Conservation (phyloP, 2,888 invertebrate genomes). For the Beris morrisii region DNA sequence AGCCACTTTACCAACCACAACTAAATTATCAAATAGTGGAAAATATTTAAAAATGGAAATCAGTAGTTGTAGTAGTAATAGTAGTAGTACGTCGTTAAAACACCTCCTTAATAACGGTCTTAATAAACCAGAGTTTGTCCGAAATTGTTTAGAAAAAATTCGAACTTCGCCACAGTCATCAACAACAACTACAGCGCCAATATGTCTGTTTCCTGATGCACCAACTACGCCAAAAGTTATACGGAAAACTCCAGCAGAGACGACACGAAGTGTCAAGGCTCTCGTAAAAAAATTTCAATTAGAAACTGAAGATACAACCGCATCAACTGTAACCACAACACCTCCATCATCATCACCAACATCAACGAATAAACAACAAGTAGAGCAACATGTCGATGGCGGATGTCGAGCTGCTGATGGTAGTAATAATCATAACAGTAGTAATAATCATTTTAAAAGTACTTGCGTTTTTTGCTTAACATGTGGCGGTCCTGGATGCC, state of each 20-base stretch:
- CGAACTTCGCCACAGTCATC: neutral
- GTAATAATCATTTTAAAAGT: conserved; percentile 42
- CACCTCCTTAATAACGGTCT: neutral
- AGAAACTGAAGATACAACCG: conserved; percentile 42
- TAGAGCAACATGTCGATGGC: conserved; percentile 17
- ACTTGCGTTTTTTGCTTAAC: conserved; percentile 46
- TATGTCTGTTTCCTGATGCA: conserved; percentile 63
- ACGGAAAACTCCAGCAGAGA: conserved; percentile 63
- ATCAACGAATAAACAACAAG: conserved; percentile 18
- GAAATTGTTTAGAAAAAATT: conserved; percentile 11
- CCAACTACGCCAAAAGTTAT: conserved; percentile 69
- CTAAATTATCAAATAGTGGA: conserved; percentile 44
- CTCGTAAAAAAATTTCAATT: conserved; percentile 56
- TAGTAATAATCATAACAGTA: conserved; percentile 39
- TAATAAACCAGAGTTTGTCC: conserved; percentile 6
- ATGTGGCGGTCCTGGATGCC: conserved; percentile 45
- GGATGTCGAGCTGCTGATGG: conserved; percentile 1
- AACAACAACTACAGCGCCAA: conserved; percentile 36
- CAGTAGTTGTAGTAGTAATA: conserved; percentile 29
- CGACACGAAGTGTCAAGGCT: conserved; percentile 56
- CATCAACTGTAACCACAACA: conserved; percentile 24
- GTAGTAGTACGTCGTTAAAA: conserved; percentile 23
- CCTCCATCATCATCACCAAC: conserved; percentile 31
- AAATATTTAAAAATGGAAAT: conserved; percentile 35
- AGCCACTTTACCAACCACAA: conserved; percentile 29